Evolutionary conservation across 2,888 invertebrate species (phyloP), one percentile per base, ranked within the genome.

Genomic region (Lasius fuliginosus): DNA sequence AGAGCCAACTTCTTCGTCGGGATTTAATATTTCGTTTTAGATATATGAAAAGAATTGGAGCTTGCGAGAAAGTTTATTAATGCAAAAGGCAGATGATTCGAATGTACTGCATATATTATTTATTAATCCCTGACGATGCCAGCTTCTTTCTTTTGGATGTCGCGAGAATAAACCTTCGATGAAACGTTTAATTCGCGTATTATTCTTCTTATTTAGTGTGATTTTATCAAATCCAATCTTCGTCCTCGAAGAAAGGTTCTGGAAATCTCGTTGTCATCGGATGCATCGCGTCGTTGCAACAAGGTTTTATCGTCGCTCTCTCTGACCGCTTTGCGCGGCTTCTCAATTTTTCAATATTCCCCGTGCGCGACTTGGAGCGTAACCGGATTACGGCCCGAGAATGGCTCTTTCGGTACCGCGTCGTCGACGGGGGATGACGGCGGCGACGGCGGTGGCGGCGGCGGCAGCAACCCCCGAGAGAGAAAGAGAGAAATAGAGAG

Each of bases 321-420:
- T 73, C 74, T 85, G 76, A 71, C 83, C 85, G 86, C 87, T 83
- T 23, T 36, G 64, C 68, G 64, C 64, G 85, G 76, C 76, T 88
- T 89, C 90, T 90, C 88, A 90, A 91, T 92, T 92, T 93, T 93
- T 93, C 92, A 93, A 93, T 93, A 93, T 93, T 93, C 93, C 91
- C 87, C 85, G 87, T 89, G 87, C 92, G 87, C 89, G 90, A 91
- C 92, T 91, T 88, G 89, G 86, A 88, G 84, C 87, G 87, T 93
- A 93, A 93, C 92, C 90, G 92, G 92, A 93, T 93, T 93, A 93
- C 83, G 85, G 88, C 83, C 89, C 86, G 93, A 92, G 93, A 92
- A 93, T 93, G 89, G 93, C 92, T 93, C 93, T 93, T 93, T 93
- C 89, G 91, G 89, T 87, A 86, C 82, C 81, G 68, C 46, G 85